These are phyloP conservation scores for Phrynocephalus forsythii DNA, from an alignment of 2,797 vertebrate species.

Conservation along the genomic window DNA sequence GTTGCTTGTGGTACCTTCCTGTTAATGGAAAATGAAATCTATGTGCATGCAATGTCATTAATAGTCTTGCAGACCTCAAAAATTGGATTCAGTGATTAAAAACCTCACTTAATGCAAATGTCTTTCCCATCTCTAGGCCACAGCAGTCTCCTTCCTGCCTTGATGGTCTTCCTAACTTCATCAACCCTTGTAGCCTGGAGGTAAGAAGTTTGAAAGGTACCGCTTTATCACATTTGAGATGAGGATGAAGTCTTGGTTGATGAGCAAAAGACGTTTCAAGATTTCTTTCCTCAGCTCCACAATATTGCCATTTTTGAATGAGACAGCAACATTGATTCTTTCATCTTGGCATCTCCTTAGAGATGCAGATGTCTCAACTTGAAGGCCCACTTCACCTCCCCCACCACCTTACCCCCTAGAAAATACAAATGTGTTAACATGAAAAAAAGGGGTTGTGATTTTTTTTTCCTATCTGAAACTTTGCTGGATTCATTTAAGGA, in stretches of 20 bases:
- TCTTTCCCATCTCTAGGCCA: not conserved
- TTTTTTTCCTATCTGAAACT: conserved; percentile 50
- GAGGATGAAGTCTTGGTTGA: not conserved
- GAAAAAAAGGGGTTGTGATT: conserved; percentile 26
- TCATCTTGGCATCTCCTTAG: conserved; percentile 42
- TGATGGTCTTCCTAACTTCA: not conserved
- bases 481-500: conserved; percentile 43
- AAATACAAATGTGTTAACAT: conserved; percentile 39
- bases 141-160: not conserved
- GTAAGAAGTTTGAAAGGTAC: not conserved
- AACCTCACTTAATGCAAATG: not conserved
- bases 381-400: conserved; percentile 8
- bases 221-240: not conserved
- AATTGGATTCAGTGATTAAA: not conserved
- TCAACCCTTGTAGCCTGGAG: not conserved
- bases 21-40: not conserved
- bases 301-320: conserved; percentile 32
- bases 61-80: not conserved
- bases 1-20: not conserved
- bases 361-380: conserved; percentile 40
- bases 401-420: conserved; percentile 45
- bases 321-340: conserved; percentile 15
- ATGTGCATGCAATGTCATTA: not conserved
- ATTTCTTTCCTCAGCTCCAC: conserved; percentile 3
- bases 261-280: conserved; percentile 29